phyloP scores from a whole-genome alignment of 2,888 invertebrate genomes.

The Achlya flavicornis region DNA sequence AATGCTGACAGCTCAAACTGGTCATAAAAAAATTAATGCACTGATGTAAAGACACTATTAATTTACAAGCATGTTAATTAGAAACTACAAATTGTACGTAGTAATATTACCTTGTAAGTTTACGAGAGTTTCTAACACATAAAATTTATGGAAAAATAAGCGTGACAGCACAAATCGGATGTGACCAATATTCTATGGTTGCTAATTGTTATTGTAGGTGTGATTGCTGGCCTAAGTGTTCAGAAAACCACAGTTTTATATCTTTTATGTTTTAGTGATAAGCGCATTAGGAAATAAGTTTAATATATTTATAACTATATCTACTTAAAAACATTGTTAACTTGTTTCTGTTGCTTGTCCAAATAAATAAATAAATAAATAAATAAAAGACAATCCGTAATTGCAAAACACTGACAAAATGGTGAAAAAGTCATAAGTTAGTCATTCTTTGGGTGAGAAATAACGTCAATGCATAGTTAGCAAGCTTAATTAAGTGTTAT shows the following conservation, averaged over 20 bases:
- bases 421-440: no score
- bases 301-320: no score
- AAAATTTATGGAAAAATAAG: constrained; percentile 1
- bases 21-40: no score
- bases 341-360: no score
- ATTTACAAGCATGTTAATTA: constrained; percentile 1
- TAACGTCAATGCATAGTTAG: no score
- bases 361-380: not conserved
- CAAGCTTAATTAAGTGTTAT: no score
- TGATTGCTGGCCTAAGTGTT: not conserved
- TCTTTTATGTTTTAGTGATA: no score
- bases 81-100: constrained; percentile 6
- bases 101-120: not conserved
- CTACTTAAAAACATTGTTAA: no score
- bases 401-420: no score
- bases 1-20: not conserved
- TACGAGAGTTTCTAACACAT: constrained; percentile 7
- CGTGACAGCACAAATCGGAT: not conserved
- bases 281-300: no score
- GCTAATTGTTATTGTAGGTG: not conserved
- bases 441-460: no score
- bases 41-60: not conserved
- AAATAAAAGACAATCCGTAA: not conserved
- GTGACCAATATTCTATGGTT: not conserved
- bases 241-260: no score